phyloP scores from a whole-genome alignment of 37 sponge, comb jelly and placozoan species.

The Cliona cf. orientalis region DNA sequence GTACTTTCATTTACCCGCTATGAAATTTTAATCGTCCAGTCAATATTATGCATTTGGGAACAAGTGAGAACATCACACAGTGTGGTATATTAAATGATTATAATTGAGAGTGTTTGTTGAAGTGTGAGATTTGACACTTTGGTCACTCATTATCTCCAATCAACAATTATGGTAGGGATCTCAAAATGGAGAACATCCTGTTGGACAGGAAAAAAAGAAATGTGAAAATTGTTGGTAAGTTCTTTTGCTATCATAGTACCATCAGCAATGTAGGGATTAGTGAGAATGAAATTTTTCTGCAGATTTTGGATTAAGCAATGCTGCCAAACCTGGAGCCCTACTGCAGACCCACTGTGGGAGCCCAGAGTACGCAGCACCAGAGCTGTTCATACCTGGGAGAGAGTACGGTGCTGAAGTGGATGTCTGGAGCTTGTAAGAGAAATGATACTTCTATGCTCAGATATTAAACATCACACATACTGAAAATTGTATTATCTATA shows the following conservation, averaged over 20 bases:
- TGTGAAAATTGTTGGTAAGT: slow-evolving; percentile 95
- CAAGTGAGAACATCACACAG: background rate
- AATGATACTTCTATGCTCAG: background rate
- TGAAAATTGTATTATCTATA: background rate
- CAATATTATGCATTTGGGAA: background rate
- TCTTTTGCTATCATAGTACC: background rate
- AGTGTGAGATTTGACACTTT: too few relatives aligned
- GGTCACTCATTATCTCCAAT: too few relatives aligned
- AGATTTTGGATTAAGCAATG: slow-evolving; percentile 97
- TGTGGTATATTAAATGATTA: too few relatives aligned
- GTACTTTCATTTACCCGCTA: background rate
- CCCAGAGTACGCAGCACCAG: slow-evolving; percentile 99
- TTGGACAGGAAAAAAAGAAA: slow-evolving; percentile 91
- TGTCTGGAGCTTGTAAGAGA: slow-evolving; percentile 96
- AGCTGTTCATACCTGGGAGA: slow-evolving; percentile 95
- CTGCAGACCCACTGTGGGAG: slow-evolving; percentile 97
- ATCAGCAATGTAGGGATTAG: background rate
- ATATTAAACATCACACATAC: background rate
- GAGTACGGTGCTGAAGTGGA: slow-evolving; percentile 98
- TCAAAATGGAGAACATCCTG: slow-evolving; percentile 98
- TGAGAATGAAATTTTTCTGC: background rate
- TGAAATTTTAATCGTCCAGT: background rate
- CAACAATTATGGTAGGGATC: slow-evolving; percentile 79
- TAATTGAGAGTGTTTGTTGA: too few relatives aligned
- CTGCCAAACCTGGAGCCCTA: slow-evolving; percentile 82